Evolutionary conservation across 2,113 vertebrate genomes (phyloP).

Genomic region (Alectura lathami): DNA sequence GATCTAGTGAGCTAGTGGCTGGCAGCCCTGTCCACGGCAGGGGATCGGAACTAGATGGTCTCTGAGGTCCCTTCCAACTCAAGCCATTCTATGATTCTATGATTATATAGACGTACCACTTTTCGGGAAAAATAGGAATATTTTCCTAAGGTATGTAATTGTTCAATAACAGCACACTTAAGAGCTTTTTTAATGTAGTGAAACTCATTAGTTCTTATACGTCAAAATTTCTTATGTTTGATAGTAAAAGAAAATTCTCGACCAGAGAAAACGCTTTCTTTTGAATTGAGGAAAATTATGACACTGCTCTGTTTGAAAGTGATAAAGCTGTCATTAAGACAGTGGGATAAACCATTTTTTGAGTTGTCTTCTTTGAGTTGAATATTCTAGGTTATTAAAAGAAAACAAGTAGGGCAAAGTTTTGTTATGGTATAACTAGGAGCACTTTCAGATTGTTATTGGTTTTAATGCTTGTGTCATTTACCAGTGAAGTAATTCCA

Average conservation of each 20-base stretch:
- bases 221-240: background rate
- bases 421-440: background rate
- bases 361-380: background rate
- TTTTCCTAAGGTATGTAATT: background rate
- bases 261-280: background rate
- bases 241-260: background rate
- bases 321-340: background rate
- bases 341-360: background rate
- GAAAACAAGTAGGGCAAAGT: background rate
- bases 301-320: background rate
- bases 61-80: no score
- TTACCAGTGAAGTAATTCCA: background rate
- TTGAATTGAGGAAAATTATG: background rate
- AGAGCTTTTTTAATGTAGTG: rapidly evolving
- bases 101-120: no score
- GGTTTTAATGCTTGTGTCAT: background rate
- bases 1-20: no score
- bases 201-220: background rate
- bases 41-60: no score
- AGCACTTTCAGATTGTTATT: background rate
- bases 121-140: no score
- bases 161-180: background rate
- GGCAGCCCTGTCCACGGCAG: no score
- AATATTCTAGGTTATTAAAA: background rate
- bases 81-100: no score